These are phyloP conservation scores for Eutolmus rufibarbis DNA, from an alignment of 2,888 invertebrate species.

Conservation along the genomic window DNA sequence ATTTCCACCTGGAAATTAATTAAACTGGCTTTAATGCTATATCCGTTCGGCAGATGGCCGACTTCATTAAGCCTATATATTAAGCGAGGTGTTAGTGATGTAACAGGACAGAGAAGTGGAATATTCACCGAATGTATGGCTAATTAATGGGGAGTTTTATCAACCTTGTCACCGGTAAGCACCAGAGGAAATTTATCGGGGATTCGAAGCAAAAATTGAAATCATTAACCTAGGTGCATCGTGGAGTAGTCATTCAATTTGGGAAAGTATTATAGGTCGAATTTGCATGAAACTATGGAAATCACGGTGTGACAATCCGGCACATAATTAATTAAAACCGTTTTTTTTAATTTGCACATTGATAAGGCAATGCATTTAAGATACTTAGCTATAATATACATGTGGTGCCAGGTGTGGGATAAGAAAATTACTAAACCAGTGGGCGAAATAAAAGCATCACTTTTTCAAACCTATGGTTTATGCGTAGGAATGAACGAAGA, in stretches of 20 bases:
- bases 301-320: too few relatives aligned
- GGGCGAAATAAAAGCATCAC: too few relatives aligned
- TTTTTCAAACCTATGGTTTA: too few relatives aligned
- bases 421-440: too few relatives aligned
- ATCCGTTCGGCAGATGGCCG: not conserved
- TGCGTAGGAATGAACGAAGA: not conserved
- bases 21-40: not conserved
- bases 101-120: not conserved
- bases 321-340: too few relatives aligned
- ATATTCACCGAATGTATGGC: not conserved
- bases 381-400: not conserved
- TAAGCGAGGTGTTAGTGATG: not conserved
- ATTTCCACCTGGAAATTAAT: not conserved
- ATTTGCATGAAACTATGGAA: too few relatives aligned
- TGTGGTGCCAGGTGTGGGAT: too few relatives aligned
- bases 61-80: not conserved
- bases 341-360: too few relatives aligned
- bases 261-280: not conserved
- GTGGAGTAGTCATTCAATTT: not conserved
- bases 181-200: not conserved
- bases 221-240: not conserved
- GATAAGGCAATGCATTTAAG: too few relatives aligned
- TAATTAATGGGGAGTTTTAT: not conserved
- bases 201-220: not conserved
- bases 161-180: not conserved